Base-by-base conservation (phyloP, 2,888 invertebrate genomes). In the Aleiodes alternator region DNA sequence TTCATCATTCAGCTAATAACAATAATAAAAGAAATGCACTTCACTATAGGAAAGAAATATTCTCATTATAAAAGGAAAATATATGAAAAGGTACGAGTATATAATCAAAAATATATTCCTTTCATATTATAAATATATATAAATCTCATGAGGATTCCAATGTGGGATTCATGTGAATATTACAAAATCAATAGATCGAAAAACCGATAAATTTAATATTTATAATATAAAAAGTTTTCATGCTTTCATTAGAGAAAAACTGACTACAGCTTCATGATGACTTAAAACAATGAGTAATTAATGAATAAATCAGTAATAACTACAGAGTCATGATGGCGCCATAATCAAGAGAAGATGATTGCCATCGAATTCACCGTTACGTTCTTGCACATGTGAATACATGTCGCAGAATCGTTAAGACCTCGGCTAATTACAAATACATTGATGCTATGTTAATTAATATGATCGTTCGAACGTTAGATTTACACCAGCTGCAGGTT, bases 391-490 rank as follows among this genome's bases (percentile, higher is more conserved):
- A 14, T 68, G 51, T 34, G 23, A 68, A 68, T 68, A 31, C 51
- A 8, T 51, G 12, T 57, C 57, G 43, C 59, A 16, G 55, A 66
- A 53, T 72, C 72, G 64, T 72, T 72, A 72, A 72, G 66, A 72
- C 66, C 55, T 23, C 66, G 38, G 72, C 56, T 83, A 81, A 83
- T 82, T 82, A 80, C 78, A 55, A 68, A 51, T n/a, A 78, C 76
- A 78, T 80, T 79, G 69, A 78, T 80, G 76, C 34, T 74, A 72
- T 80, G 76, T 81, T 78, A 80, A 80, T 76, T 76, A 66, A 50
- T 77, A 69, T 81, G 84, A 83, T 80, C 78, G 81, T 82, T 82
- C 80, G 81, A 82, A 34, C 61, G 72, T 61, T 72, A 59, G 61
- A 70, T 55, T 66, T 7, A 53, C 31, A 14, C 9, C 59, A 71